Conservation (phyloP, 2,888 invertebrate species). For the Lordiphosa andalusiaca region DNA sequence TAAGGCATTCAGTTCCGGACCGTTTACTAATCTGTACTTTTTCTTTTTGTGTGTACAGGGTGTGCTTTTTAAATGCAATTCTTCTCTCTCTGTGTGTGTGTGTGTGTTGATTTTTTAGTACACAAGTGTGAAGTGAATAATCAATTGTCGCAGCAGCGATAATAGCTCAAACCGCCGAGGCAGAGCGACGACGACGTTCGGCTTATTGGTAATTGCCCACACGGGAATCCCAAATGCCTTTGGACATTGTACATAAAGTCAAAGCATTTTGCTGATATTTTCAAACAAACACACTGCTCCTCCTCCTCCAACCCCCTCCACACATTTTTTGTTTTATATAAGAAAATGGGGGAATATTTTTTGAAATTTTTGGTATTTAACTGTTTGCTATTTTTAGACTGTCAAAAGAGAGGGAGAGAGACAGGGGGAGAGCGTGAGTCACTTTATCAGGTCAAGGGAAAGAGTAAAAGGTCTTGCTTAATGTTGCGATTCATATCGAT, state of each 20-base stretch:
- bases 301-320: neutral
- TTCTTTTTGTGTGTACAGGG: no score
- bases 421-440: no score
- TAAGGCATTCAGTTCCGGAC: constrained; percentile 1
- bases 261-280: constrained; percentile 18
- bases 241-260: constrained; percentile 35
- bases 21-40: neutral
- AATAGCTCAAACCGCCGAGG: constrained; percentile 27
- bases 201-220: constrained; percentile 61
- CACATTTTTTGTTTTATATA: constrained; percentile 14
- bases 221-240: constrained; percentile 65
- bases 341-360: constrained; percentile 48
- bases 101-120: constrained; percentile 17
- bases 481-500: no score
- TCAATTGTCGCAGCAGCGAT: constrained; percentile 53
- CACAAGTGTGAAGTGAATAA: constrained; percentile 53
- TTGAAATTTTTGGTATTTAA: constrained; percentile 28
- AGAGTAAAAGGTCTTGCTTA: no score
- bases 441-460: no score
- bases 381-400: constrained; percentile 48
- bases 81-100: constrained; percentile 10
- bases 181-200: constrained; percentile 22
- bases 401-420: no score
- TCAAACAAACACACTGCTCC: neutral
- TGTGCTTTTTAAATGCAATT: neutral